These are phyloP conservation scores for Cerceris rybyensis DNA, from an alignment of 2,888 invertebrate genomes.

Conservation along the genomic window DNA sequence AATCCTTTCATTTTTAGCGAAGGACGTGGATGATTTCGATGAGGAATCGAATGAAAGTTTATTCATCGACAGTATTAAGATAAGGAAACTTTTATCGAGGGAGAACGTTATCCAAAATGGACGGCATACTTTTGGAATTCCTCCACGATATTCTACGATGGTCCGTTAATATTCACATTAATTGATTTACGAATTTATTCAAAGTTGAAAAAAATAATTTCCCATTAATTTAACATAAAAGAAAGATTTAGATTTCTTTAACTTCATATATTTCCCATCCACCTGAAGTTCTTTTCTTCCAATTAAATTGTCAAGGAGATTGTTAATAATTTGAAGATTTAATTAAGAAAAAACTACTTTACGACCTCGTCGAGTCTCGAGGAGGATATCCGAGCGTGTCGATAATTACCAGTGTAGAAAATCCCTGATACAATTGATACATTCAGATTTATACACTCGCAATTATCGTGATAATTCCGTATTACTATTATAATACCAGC, in stretches of 20 bases:
- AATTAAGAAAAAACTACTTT: too few species aligned
- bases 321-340: too few species aligned
- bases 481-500: slow-evolving; percentile 57
- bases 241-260: too few species aligned
- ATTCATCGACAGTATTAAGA: slow-evolving; percentile 57
- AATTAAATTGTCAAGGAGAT: too few species aligned
- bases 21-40: slow-evolving; percentile 49
- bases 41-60: slow-evolving; percentile 58
- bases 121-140: slow-evolving; percentile 2
- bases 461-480: slow-evolving; percentile 54
- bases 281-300: too few species aligned
- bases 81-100: slow-evolving; percentile 32
- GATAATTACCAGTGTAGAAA: slow-evolving; percentile 33
- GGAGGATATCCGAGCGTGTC: slow-evolving; percentile 26
- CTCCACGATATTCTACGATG: slow-evolving; percentile 15
- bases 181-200: background rate
- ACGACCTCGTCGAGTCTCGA: slow-evolving; percentile 14
- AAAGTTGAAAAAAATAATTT: too few species aligned
- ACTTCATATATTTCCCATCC: too few species aligned
- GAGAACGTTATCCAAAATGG: slow-evolving; percentile 23
- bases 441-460: slow-evolving; percentile 42
- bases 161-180: background rate
- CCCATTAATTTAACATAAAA: background rate
- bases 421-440: slow-evolving; percentile 30
- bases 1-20: slow-evolving; percentile 44